These are phyloP conservation scores for Pachyrhynchus sulphureomaculatus DNA, from an alignment of 1,140 invertebrate species.

Conservation along the genomic window DNA sequence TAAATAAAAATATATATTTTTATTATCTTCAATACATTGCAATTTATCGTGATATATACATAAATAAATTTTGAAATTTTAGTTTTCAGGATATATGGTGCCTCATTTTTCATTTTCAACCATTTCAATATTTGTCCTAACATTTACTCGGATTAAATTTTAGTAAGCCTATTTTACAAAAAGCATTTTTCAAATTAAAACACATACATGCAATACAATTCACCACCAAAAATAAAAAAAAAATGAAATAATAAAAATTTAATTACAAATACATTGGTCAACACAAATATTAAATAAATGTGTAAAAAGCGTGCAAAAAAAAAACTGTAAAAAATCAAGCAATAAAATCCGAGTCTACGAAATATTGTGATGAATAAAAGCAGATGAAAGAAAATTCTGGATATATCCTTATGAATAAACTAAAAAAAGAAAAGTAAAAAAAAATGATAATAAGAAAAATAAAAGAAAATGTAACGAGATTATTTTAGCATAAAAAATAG, in stretches of 20 bases:
- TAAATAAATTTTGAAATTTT: too few species aligned
- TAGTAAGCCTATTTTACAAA: background rate
- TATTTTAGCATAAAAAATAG: too few species aligned
- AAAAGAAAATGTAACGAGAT: too few species aligned
- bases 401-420: background rate
- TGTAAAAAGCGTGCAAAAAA: conserved; percentile 16
- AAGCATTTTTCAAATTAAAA: background rate
- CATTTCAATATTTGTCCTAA: conserved; percentile 14
- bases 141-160: conserved; percentile 1
- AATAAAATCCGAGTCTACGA: background rate
- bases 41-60: too few species aligned
- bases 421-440: too few species aligned
- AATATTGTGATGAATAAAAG: background rate
- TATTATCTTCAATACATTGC: too few species aligned
- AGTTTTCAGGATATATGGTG: too few species aligned
- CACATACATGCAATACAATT: conserved; percentile 4
- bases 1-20: too few species aligned
- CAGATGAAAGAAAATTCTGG: conserved; percentile 7
- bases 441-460: too few species aligned
- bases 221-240: background rate
- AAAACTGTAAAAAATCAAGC: background rate
- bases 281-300: conserved; percentile 7
- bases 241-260: conserved; percentile 9
- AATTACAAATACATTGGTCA: conserved; percentile 17
- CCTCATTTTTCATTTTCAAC: conserved; percentile 13